A percentile compares a stretch with the other conserved stretches of the same genome.
These are phyloP conservation scores for Sapajus apella DNA, from an alignment of 2,113 vertebrate species.

Conservation along the genomic window DNA sequence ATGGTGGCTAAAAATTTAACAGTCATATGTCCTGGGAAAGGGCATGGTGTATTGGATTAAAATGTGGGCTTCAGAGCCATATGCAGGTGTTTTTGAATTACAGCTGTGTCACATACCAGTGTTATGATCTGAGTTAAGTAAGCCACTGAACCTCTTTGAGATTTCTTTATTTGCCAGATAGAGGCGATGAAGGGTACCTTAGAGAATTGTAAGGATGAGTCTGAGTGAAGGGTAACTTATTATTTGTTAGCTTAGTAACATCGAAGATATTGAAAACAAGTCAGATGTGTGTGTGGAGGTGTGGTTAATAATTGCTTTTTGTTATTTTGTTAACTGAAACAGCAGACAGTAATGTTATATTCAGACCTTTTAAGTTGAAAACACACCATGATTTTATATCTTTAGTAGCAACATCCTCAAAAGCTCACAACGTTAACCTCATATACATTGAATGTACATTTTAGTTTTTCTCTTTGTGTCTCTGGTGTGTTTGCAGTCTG, in stretches of 20 bases:
- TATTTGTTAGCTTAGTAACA: not conserved
- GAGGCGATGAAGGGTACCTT: not conserved
- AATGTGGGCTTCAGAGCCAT: not conserved
- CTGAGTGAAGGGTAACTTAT: not conserved
- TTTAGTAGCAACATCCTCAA: not conserved
- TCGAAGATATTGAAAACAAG: not conserved
- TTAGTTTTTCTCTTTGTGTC: not conserved
- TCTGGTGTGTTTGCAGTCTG: not conserved
- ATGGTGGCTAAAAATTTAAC: not conserved
- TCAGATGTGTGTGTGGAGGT: not conserved
- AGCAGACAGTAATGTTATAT: not conserved
- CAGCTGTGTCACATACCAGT: not conserved
- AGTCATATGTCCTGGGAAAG: not conserved
- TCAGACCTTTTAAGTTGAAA: not conserved
- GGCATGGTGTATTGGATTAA: not conserved
- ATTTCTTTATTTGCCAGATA: conserved; percentile 15
- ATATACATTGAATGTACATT: not conserved
- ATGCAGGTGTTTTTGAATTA: not conserved
- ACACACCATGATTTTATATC: not conserved
- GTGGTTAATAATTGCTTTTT: not conserved
- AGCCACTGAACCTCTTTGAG: not conserved
- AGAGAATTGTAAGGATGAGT: not conserved
- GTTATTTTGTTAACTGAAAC: not conserved
- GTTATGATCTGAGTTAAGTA: not conserved
- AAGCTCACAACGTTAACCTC: not conserved